Percentiles rank a stretch among this genome's conserved stretches.
These are phyloP conservation scores for Leptodactylus fallax DNA, from an alignment of 2,797 vertebrate species.

Conservation along the genomic window DNA sequence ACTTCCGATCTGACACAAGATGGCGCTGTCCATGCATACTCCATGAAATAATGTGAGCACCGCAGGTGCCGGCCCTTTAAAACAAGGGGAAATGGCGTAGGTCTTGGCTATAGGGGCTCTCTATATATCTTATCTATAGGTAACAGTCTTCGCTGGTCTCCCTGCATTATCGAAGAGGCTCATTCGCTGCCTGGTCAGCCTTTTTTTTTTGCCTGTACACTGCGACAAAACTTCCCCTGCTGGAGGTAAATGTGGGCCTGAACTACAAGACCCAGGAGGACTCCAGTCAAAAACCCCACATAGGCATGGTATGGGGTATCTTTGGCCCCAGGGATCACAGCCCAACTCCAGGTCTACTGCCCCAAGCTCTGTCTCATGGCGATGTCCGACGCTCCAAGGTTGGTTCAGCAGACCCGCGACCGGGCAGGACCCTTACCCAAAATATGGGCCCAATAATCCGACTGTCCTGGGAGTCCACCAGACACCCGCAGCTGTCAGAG, in stretches of 20 bases:
- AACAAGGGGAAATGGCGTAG: constrained; percentile 21
- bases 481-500: no score
- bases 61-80: constrained; percentile 22
- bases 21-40: not conserved
- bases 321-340: no score
- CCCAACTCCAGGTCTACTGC: no score
- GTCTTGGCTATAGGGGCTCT: not conserved
- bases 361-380: no score
- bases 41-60: constrained; percentile 8
- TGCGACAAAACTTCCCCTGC: not conserved
- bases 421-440: no score
- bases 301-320: no score
- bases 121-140: not conserved
- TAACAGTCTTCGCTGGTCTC: not conserved
- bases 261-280: no score
- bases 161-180: not conserved
- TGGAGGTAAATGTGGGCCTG: not conserved
- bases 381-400: no score
- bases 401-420: no score
- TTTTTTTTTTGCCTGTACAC: not conserved
- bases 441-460: no score
- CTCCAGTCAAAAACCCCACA: no score
- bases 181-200: not conserved
- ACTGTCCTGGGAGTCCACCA: no score
- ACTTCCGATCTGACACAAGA: not conserved